Percentiles rank a stretch among this genome's conserved stretches.
Conservation (phyloP, 2,888 invertebrate species). For the Merodon equestris region DNA sequence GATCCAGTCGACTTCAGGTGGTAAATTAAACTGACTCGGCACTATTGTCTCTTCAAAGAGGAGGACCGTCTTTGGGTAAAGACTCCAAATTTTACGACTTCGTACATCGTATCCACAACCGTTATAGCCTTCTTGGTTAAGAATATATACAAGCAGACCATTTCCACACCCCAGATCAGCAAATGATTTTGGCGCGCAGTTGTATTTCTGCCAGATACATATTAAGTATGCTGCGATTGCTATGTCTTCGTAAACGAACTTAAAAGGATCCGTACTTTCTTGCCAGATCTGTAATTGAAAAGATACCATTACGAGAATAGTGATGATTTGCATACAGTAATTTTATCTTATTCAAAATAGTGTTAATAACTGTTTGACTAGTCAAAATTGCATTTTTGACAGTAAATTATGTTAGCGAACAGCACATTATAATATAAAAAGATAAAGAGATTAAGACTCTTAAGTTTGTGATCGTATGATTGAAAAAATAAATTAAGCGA, state of each 20-base stretch:
- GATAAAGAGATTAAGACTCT: too few relatives aligned
- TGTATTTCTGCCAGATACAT: slow-evolving; percentile 85
- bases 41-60: slow-evolving; percentile 80
- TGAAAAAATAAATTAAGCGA: too few relatives aligned
- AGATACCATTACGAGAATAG: background rate
- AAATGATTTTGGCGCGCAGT: slow-evolving; percentile 82
- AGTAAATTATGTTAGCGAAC: too few relatives aligned
- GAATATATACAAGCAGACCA: slow-evolving; percentile 93
- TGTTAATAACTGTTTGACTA: too few relatives aligned
- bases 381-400: too few relatives aligned
- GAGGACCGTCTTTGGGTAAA: slow-evolving; percentile 83
- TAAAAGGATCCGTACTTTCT: slow-evolving; percentile 94
- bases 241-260: slow-evolving; percentile 97
- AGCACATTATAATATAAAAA: too few relatives aligned
- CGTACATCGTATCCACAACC: slow-evolving; percentile 93
- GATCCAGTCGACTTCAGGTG: slow-evolving; percentile 91
- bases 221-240: slow-evolving; percentile 94
- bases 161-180: slow-evolving; percentile 99
- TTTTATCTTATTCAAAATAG: too few relatives aligned
- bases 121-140: slow-evolving; percentile 89
- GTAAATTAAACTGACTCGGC: slow-evolving; percentile 80
- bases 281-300: slow-evolving; percentile 86
- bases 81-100: slow-evolving; percentile 92
- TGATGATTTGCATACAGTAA: too few relatives aligned
- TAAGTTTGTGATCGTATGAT: too few relatives aligned